These are phyloP conservation scores for Pantherophis alleghaniensis DNA, from an alignment of 2,797 vertebrate species.

Conservation along the genomic window DNA sequence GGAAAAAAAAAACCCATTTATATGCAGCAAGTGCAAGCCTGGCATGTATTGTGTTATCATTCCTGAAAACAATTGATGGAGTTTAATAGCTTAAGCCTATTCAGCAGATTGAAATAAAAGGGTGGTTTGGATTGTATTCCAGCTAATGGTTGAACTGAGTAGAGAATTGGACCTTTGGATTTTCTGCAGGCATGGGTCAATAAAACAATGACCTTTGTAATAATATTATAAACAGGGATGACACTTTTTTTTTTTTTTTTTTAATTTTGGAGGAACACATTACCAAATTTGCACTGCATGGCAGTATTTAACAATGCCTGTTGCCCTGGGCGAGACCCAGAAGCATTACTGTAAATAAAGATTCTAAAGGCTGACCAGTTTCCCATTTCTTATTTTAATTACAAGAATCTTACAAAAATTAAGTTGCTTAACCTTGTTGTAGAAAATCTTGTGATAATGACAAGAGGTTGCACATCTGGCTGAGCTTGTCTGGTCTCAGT, in stretches of 20 bases:
- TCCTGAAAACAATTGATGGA: conserved; percentile 31
- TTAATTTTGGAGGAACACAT: neutral
- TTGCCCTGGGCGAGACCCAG: neutral
- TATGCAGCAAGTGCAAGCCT: neutral
- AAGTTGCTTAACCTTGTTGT: neutral
- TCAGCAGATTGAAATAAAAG: neutral
- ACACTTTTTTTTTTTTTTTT: neutral
- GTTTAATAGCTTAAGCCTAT: conserved; percentile 31
- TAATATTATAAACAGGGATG: neutral
- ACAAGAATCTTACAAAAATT: neutral
- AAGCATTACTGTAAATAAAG: neutral
- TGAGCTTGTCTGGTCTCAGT: neutral
- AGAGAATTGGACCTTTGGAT: conserved; percentile 8
- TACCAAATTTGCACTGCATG: neutral
- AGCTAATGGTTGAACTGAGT: neutral
- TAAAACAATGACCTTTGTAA: neutral
- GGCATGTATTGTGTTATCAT: conserved; percentile 32
- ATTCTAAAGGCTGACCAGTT: neutral
- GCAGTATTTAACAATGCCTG: neutral
- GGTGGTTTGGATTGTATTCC: conserved; percentile 25
- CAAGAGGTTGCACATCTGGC: neutral
- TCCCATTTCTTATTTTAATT: neutral
- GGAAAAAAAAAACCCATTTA: neutral
- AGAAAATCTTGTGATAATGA: neutral
- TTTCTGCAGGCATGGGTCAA: neutral